Conservation (phyloP, 2,113 vertebrate species). For the Fregata magnificens region DNA sequence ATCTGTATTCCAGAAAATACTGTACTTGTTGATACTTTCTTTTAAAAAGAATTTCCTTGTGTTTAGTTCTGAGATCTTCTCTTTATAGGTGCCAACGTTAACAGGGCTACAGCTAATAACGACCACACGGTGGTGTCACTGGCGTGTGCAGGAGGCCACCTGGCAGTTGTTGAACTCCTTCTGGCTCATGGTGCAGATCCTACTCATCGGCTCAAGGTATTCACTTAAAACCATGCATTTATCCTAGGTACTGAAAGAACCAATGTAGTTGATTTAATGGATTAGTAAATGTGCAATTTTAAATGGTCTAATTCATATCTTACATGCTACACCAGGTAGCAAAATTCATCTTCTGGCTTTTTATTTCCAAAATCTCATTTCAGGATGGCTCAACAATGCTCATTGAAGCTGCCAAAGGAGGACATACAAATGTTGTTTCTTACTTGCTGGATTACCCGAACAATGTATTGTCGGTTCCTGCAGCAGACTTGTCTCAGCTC, state of each 20-base stretch:
- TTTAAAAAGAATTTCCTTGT: not conserved
- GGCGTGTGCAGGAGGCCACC: constrained; percentile 95
- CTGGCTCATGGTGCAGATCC: constrained; percentile 97
- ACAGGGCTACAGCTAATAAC: constrained; percentile 96
- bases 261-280: not conserved
- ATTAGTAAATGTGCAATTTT: not conserved
- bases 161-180: constrained; percentile 95
- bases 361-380: constrained; percentile 27
- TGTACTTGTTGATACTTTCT: not conserved
- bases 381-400: constrained; percentile 99
- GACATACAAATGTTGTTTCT: constrained; percentile 98
- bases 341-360: constrained; percentile 1
- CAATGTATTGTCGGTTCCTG: constrained; percentile 92
- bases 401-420: constrained; percentile 98
- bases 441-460: constrained; percentile 99
- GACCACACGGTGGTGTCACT: constrained; percentile 99
- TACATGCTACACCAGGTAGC: fast-evolving
- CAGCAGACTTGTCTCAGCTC: constrained; percentile 91
- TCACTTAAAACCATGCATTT: not conserved
- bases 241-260: not conserved
- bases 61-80: not conserved
- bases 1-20: not conserved
- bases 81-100: constrained; percentile 92
- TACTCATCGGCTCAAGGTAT: constrained; percentile 97
- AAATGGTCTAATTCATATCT: not conserved